A percentile compares a stretch with the other conserved stretches of the same genome.
These are phyloP conservation scores for Yponomeuta cagnagella DNA, from an alignment of 2,888 invertebrate genomes.

Conservation along the genomic window DNA sequence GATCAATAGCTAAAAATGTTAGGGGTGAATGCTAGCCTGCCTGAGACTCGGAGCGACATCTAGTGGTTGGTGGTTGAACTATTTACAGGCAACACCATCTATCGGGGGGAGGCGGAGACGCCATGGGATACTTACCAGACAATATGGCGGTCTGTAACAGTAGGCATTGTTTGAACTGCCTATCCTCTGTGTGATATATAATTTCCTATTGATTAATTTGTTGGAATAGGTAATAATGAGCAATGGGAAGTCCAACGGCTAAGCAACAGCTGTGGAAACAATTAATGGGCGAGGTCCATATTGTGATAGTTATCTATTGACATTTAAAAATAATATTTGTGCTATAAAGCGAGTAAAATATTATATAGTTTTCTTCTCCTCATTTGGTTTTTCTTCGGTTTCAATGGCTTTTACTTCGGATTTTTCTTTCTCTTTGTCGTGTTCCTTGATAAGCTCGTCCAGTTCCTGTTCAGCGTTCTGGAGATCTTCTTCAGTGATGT, in stretches of 20 bases:
- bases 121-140: not conserved
- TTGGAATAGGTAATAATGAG: too few relatives aligned
- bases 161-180: too few relatives aligned
- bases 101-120: not conserved
- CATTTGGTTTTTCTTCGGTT: conserved; percentile 25
- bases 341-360: conserved; percentile 15
- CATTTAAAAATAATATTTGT: conserved; percentile 5
- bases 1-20: conserved; percentile 11
- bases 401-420: conserved; percentile 22
- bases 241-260: not conserved
- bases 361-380: conserved; percentile 49
- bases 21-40: not conserved
- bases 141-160: not conserved
- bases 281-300: not conserved
- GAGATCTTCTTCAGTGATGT: conserved; percentile 64
- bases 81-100: conserved; percentile 9
- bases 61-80: conserved; percentile 27
- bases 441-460: conserved; percentile 50
- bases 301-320: conserved; percentile 1
- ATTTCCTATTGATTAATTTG: too few relatives aligned
- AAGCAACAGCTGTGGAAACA: not conserved
- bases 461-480: conserved; percentile 57
- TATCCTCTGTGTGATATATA: too few relatives aligned
- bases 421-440: conserved; percentile 28
- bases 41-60: conserved; percentile 43